Evolutionary conservation across 2,113 vertebrate genomes (phyloP).

Genomic region (Abramis brama): DNA sequence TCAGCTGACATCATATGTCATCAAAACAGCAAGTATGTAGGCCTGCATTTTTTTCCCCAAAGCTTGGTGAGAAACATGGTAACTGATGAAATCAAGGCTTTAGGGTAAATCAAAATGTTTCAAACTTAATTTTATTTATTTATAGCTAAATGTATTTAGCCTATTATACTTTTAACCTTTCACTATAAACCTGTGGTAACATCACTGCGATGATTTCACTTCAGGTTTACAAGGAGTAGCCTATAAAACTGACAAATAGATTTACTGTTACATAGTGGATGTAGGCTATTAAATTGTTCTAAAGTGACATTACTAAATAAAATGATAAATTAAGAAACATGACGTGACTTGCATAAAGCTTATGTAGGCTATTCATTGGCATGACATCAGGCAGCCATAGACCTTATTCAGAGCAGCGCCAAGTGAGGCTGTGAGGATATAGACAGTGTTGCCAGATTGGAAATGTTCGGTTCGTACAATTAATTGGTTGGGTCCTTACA

Average conservation of each 20-base stretch:
- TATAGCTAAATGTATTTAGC: neutral
- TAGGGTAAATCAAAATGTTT: neutral
- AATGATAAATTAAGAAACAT: neutral
- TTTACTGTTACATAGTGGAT: neutral
- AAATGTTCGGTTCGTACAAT: too few species aligned
- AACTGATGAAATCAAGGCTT: neutral
- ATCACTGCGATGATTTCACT: neutral
- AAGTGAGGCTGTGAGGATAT: too few species aligned
- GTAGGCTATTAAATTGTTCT: neutral
- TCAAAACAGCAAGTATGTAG: neutral
- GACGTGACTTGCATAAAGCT: neutral
- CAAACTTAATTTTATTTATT: neutral
- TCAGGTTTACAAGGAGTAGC: neutral
- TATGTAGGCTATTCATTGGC: neutral
- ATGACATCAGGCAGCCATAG: neutral
- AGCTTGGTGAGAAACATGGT: neutral
- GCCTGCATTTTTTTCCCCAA: neutral
- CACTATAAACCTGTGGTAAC: neutral
- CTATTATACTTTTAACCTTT: neutral
- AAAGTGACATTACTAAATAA: neutral
- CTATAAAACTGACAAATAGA: neutral
- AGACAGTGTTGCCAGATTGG: too few species aligned
- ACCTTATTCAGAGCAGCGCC: too few species aligned
- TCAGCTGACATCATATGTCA: conserved; percentile 19
- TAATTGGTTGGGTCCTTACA: too few species aligned